These are phyloP conservation scores for Adrianichthys oophorus DNA, from an alignment of 2,797 vertebrate species.

Conservation along the genomic window DNA sequence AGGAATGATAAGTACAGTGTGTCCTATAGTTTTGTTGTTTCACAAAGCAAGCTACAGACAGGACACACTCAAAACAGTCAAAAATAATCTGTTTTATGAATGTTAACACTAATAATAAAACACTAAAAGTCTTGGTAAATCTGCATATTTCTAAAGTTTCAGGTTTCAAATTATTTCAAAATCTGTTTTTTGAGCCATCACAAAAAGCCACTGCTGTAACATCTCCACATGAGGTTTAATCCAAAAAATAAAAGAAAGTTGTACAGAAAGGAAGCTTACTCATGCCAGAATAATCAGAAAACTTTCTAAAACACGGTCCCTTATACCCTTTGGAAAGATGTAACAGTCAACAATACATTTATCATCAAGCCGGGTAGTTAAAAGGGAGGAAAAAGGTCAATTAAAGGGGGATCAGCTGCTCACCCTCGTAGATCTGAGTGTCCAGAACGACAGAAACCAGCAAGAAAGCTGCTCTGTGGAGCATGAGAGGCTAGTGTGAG, in stretches of 20 bases:
- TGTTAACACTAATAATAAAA: no score
- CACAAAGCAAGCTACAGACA: no score
- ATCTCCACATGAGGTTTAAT: no score
- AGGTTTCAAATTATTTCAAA: no score
- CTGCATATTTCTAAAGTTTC: no score
- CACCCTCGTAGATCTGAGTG: constrained; percentile 68
- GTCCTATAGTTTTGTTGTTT: no score
- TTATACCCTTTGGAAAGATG: no score
- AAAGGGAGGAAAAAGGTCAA: constrained; percentile 32
- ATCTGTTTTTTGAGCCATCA: not conserved
- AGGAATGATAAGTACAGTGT: no score
- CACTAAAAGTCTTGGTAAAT: no score
- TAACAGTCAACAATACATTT: not conserved
- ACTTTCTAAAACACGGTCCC: constrained; percentile 3
- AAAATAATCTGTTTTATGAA: no score
- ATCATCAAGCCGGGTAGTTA: constrained; percentile 28
- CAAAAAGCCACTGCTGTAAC: not conserved
- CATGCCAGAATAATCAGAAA: constrained; percentile 27
- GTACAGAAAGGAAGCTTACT: not conserved
- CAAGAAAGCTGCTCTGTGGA: constrained; percentile 64
- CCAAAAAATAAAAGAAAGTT: no score
- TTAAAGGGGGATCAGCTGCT: constrained; percentile 57
- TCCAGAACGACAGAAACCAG: constrained; percentile 49
- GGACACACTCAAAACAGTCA: no score
- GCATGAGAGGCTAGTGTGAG: constrained; percentile 75